Evolutionary conservation across 2,888 invertebrate genomes (phyloP), one percentile per base, ranked within the genome.

Genomic region (Amiota minor): DNA sequence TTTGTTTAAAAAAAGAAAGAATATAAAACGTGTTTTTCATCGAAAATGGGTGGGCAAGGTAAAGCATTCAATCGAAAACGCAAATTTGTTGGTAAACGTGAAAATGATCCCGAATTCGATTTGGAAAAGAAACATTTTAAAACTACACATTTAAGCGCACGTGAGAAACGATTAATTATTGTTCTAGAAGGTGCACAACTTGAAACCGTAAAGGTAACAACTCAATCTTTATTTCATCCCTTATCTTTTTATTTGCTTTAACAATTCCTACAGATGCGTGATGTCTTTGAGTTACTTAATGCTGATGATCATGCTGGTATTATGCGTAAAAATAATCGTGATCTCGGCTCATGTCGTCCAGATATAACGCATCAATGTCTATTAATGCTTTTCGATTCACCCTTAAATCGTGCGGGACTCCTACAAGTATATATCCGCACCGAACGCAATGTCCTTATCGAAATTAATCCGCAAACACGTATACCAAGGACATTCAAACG

Each of bases 291-390:
- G 88, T 91, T 99, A 45, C 90, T 99, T 70, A 98, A 98, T 87
- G 97, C 97, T 90, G 98, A 99, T 89, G 97, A 98, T 87, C 98
- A 99, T 89, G 92, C 92, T 35, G 91, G 93, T 79, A 94, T 97
- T 76, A 91, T 98, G 79, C 94, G 95, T 79, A 98, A 96, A 88
- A 94, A 95, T 88, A 95, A 96, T 80, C 92, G 97, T 74, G 96
- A 98, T 83, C 95, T 96, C 0, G 95, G 96, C 0, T 93, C 95
- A 2, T 97, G 97, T 86, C 92, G 99, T 47, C 99, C 99, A 0
- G 99, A 99, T 87, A 99, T 99, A 76, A 93, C 97, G 0, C 99
- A 99, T 89, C 99, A 99, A 89, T 99, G 98, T 88, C 91, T 99
- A 16, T 91, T 99, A 0, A 99, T 99, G 98, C 91, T 99, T 67